Evolutionary conservation across 2,888 invertebrate species (phyloP), one percentile per base, ranked within the genome.

Genomic region (Drosophila sordidapex): DNA sequence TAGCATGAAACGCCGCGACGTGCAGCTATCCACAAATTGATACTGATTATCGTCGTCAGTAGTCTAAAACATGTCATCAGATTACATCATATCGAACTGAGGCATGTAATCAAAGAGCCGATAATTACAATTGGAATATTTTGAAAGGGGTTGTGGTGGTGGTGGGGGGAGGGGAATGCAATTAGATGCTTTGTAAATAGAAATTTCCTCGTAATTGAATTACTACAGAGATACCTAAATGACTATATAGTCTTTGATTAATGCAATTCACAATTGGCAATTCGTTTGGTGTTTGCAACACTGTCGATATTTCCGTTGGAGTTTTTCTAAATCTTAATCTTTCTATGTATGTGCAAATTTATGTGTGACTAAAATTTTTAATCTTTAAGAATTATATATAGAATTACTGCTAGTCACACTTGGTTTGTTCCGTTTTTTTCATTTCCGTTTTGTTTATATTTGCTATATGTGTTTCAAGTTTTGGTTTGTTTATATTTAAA

Each of bases 21-120:
- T 56, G 38, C 57, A 51, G 36, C 54, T 40, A 25, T 53, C 56
- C 62, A 60, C 65, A 76, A 79, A 79, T 75, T 52, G 63, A 33
- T 52, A 36, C 40, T 63, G 68, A 75, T 75, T 64, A 54, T 48
- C 18, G 21, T n/a, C 59, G 40, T 13, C 53, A 65, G 68, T 57
- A 68, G 36, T 38, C 27, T 38, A 56, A 38, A 56, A 56, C 11
- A 56, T 78, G 60, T 64, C 75, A 63, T 60, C 46, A 52, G 51
- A 58, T 78, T 73, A 59, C 72, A 56, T 68, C 63, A 66, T 29
- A 53, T 29, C 49, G 46, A 38, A 31, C 21, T 15, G 36, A 38
- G 49, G 40, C 57, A 38, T 73, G n/a, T 35, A 31, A 52, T 67
- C 53, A 57, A 46, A 36, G 33, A 52, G 46, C 33, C 48, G 29